A percentile compares a stretch with the other conserved stretches of the same genome.
These are phyloP conservation scores for Choristoneura fumiferana DNA, from an alignment of 1,140 invertebrate species.

Conservation along the genomic window DNA sequence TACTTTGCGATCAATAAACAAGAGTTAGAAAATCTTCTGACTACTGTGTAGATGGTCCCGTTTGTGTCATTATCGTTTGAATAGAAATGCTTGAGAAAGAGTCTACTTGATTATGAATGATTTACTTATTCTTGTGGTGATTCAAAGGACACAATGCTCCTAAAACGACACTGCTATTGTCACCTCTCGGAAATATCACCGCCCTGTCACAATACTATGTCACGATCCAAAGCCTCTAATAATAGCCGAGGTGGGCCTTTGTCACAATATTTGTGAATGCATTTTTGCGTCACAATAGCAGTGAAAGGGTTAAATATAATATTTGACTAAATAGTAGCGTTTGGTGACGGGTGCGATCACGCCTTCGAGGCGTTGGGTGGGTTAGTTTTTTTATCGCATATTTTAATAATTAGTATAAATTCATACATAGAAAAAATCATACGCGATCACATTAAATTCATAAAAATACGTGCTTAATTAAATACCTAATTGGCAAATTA, in stretches of 20 bases:
- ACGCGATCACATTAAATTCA: no score
- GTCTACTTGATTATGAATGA: not conserved
- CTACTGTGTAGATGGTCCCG: no score
- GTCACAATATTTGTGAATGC: constrained; percentile 28
- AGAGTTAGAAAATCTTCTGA: no score
- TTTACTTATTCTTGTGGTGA: not conserved
- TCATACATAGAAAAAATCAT: no score
- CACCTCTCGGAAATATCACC: constrained; percentile 16
- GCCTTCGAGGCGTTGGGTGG: not conserved
- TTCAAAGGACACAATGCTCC: not conserved
- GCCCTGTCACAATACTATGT: constrained; percentile 12
- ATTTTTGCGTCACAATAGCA: constrained; percentile 8
- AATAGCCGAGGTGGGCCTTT: constrained; percentile 21
- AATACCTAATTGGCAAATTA: no score
- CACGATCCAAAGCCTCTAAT: constrained; percentile 9
- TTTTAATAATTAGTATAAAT: no score
- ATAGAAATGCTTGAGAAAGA: no score
- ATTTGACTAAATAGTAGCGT: constrained; percentile 18
- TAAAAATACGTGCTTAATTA: no score
- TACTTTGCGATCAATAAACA: no score
- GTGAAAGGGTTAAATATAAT: constrained; percentile 20
- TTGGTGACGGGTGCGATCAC: not conserved
- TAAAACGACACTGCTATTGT: constrained; percentile 14
- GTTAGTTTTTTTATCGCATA: not conserved
- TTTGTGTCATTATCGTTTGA: no score